Percentiles rank a stretch among this genome's conserved stretches.
These are phyloP conservation scores for Gymnogyps californianus DNA, from an alignment of 2,113 vertebrate genomes.

Conservation along the genomic window DNA sequence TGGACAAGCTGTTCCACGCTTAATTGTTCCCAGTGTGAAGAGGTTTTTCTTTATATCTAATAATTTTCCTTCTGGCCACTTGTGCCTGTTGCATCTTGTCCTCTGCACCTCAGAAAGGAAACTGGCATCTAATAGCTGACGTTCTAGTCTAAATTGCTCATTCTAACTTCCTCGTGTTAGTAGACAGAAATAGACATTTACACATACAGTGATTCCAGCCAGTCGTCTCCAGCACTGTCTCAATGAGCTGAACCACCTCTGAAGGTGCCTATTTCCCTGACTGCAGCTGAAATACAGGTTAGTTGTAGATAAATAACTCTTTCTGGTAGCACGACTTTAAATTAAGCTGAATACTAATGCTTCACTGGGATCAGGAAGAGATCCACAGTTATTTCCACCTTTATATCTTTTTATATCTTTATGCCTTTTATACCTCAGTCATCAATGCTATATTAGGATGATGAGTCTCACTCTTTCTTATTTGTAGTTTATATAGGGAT, in stretches of 20 bases:
- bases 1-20: background rate
- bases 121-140: background rate
- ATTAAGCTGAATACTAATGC: background rate
- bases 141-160: background rate
- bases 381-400: background rate
- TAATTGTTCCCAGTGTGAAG: background rate
- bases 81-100: background rate
- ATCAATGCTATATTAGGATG: background rate
- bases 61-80: background rate
- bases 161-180: background rate
- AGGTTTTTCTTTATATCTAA: background rate
- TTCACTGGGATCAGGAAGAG: background rate
- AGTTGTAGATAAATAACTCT: background rate
- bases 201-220: background rate
- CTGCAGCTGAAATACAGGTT: background rate
- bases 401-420: background rate
- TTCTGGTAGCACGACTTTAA: background rate
- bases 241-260: background rate
- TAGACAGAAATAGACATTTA: background rate
- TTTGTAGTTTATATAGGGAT: background rate
- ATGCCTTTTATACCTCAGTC: background rate
- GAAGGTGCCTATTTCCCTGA: background rate
- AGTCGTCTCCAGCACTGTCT: background rate
- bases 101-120: background rate
- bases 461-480: background rate